phyloP scores from a whole-genome alignment of 2,888 invertebrate species.

The Callinectes sapidus region DNA sequence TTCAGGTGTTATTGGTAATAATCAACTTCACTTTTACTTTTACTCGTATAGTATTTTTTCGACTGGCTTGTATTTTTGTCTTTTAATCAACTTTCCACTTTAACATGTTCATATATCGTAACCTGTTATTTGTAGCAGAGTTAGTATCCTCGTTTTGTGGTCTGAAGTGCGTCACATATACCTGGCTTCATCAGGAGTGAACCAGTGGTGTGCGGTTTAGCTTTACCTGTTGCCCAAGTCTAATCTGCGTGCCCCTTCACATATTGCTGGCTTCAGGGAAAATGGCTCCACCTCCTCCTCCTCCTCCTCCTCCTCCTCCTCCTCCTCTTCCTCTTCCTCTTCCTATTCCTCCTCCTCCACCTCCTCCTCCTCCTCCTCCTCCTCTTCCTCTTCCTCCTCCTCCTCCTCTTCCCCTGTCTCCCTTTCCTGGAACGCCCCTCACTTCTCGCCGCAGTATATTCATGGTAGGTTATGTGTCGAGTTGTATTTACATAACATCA shows the following conservation, averaged over 20 bases:
- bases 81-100: too few relatives aligned
- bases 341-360: not conserved
- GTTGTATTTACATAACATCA: not conserved
- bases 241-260: not conserved
- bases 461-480: not conserved
- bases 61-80: too few relatives aligned
- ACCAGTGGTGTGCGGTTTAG: not conserved
- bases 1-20: too few relatives aligned
- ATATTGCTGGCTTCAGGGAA: not conserved
- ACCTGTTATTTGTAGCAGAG: too few relatives aligned
- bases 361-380: not conserved
- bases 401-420: not conserved
- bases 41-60: not conserved
- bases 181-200: not conserved
- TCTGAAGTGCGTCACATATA: not conserved
- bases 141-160: too few relatives aligned
- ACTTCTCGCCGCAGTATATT: not conserved
- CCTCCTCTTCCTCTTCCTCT: too few relatives aligned
- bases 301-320: not conserved
- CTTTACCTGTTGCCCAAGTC: not conserved
- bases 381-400: too few relatives aligned
- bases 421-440: not conserved
- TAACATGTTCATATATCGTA: too few relatives aligned
- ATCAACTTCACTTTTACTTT: not conserved
- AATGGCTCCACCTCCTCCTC: not conserved